Evolutionary conservation across 2,797 vertebrate genomes (phyloP).

Genomic region (Benthosema pterotum): DNA sequence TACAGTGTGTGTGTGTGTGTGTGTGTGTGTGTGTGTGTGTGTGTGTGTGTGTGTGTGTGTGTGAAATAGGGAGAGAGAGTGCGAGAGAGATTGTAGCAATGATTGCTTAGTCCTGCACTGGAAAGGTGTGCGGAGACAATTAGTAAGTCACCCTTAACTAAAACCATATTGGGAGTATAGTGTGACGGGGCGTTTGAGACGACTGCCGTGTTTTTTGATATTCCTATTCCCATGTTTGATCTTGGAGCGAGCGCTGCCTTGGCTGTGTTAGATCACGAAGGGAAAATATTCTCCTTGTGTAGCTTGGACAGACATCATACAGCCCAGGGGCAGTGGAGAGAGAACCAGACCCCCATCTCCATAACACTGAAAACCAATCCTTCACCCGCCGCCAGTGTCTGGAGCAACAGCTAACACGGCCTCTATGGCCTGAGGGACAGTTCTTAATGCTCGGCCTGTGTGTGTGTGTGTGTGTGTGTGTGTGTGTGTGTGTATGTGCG

Average conservation of each 20-base stretch:
- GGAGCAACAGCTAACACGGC: slow-evolving; percentile 36
- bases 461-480: slow-evolving; percentile 1
- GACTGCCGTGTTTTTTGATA: slow-evolving; percentile 51
- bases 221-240: slow-evolving; percentile 79
- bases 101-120: slow-evolving; percentile 3
- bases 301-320: slow-evolving; percentile 82
- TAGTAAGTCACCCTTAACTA: slow-evolving; percentile 29
- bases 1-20: not conserved
- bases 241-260: slow-evolving; percentile 60
- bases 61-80: not conserved
- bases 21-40: not conserved
- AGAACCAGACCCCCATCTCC: slow-evolving; percentile 57
- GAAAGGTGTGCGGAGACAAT: slow-evolving; percentile 34
- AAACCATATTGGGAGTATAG: slow-evolving; percentile 41
- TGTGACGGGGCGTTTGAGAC: slow-evolving; percentile 32
- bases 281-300: slow-evolving; percentile 80
- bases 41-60: slow-evolving; percentile 3
- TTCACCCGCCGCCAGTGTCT: slow-evolving; percentile 51
- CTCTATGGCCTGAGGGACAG: slow-evolving; percentile 17
- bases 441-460: slow-evolving; percentile 1
- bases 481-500: not conserved
- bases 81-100: not conserved
- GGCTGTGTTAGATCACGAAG: slow-evolving; percentile 60
- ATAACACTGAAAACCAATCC: slow-evolving; percentile 54
- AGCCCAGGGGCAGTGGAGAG: slow-evolving; percentile 46